Conservation (phyloP, 2,797 vertebrate genomes). For the Enteromius paludinosus region DNA sequence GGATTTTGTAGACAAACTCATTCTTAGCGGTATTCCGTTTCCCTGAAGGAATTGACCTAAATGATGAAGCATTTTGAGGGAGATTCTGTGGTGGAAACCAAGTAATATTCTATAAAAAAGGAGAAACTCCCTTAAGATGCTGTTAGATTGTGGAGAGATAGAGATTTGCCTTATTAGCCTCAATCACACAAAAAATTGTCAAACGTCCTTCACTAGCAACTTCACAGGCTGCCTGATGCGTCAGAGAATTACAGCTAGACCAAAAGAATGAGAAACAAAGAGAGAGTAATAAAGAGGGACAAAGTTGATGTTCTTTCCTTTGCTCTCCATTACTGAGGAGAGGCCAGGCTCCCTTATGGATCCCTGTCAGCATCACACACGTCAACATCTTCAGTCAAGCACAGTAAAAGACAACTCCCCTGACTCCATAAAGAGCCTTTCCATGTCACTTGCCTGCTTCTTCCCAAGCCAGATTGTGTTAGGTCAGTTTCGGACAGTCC, state of each 20-base stretch:
- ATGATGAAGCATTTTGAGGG: conserved; percentile 36
- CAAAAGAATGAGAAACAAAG: conserved; percentile 13
- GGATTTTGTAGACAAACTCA: background rate
- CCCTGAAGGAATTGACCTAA: conserved; percentile 15
- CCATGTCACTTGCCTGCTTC: conserved; percentile 52
- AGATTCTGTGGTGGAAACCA: conserved; percentile 22
- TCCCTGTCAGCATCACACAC: conserved; percentile 60
- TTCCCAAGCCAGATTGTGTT: conserved; percentile 47
- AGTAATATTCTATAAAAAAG: conserved; percentile 26
- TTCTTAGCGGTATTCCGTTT: background rate
- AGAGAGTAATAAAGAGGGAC: conserved; percentile 39
- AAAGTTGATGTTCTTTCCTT: conserved; percentile 50
- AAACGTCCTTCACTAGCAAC: conserved; percentile 39
- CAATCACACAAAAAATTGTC: conserved; percentile 31
- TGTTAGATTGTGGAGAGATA: background rate
- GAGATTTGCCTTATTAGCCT: conserved; percentile 27
- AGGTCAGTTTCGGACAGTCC: conserved; percentile 54
- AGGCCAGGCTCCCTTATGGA: conserved; percentile 60
- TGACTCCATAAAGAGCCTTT: conserved; percentile 63
- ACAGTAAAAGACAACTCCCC: conserved; percentile 53
- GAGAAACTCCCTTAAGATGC: conserved; percentile 6
- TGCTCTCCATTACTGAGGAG: conserved; percentile 44
- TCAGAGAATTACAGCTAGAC: conserved; percentile 33
- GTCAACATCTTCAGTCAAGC: conserved; percentile 63
- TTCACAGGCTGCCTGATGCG: conserved; percentile 28